A percentile compares a stretch with the other conserved stretches of the same genome.
These are phyloP conservation scores for Leptopilina myrica DNA, from an alignment of 2,888 invertebrate species.

Conservation along the genomic window DNA sequence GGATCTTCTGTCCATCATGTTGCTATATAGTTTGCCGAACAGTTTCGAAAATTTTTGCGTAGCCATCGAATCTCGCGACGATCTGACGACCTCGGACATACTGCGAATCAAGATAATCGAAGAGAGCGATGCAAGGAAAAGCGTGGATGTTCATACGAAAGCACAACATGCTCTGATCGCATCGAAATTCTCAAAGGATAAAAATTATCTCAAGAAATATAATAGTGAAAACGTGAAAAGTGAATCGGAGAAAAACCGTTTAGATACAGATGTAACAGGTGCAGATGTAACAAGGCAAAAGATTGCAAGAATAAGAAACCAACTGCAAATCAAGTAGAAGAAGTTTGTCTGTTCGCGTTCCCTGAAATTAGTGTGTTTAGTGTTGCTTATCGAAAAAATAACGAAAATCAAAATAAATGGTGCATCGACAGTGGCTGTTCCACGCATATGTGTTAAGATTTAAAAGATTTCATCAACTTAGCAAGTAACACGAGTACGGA, in stretches of 20 bases:
- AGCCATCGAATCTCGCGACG: no score
- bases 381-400: background rate
- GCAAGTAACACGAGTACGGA: background rate
- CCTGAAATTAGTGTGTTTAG: background rate
- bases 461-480: background rate
- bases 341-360: background rate
- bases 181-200: no score
- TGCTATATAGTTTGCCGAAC: no score
- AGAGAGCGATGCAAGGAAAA: no score
- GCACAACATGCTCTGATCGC: no score
- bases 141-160: no score
- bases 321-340: background rate
- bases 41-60: no score
- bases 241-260: background rate
- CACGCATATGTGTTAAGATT: background rate
- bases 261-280: background rate
- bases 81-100: no score
- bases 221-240: background rate
- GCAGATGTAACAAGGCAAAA: background rate
- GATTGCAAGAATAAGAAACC: background rate
- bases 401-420: background rate
- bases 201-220: no score
- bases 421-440: background rate
- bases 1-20: no score
- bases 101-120: no score